phyloP scores from a whole-genome alignment of 2,797 vertebrate species.

The Cuniculus paca region DNA sequence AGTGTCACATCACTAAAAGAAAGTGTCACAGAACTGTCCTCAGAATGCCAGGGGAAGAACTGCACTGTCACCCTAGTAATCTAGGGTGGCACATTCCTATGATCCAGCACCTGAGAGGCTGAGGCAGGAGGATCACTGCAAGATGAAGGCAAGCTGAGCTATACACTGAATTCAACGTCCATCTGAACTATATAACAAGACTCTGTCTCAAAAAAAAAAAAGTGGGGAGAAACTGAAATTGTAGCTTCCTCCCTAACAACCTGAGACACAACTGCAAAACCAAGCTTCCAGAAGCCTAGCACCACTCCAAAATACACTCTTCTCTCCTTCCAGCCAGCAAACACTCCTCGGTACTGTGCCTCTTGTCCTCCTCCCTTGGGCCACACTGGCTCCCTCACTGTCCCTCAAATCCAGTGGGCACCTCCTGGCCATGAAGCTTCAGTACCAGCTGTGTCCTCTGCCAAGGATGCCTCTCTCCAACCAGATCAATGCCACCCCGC shows the following conservation, averaged over 20 bases:
- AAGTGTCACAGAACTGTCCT: neutral
- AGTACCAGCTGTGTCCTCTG: neutral
- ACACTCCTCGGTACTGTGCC: accelerated
- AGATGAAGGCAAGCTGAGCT: neutral
- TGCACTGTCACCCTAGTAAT: accelerated
- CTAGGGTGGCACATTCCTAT: neutral
- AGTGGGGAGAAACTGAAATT: neutral
- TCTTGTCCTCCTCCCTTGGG: neutral
- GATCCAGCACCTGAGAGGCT: neutral
- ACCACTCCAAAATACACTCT: neutral
- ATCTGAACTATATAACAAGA: neutral
- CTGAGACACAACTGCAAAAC: neutral
- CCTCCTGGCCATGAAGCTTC: neutral
- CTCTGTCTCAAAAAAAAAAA: neutral
- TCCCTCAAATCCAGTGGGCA: neutral
- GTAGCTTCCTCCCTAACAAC: neutral
- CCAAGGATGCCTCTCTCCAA: neutral
- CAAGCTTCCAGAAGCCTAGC: neutral
- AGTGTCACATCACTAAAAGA: neutral
- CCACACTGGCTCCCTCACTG: neutral
- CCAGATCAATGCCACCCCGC: neutral
- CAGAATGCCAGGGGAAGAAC: neutral
- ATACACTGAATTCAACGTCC: neutral
- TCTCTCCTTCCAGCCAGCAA: neutral
- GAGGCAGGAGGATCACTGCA: neutral